Evolutionary conservation across 2,113 vertebrate genomes (phyloP), one percentile per base, ranked within the genome.

Genomic region (Motacilla alba): DNA sequence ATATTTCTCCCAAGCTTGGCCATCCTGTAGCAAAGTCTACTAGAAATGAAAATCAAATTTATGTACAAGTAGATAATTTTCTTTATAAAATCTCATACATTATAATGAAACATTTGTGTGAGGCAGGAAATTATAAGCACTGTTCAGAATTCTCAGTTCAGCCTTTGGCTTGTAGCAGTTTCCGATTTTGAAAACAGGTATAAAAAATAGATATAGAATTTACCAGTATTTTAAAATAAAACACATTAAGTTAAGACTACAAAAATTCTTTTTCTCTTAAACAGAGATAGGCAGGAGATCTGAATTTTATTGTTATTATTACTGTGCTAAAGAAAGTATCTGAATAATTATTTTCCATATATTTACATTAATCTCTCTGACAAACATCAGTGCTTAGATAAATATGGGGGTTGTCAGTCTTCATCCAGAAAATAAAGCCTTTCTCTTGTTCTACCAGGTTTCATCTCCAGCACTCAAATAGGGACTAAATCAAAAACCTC

Each of bases 31-130:
- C 70, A 90, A 47, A 60, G 24, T 79, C 80, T 84, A 64, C 93
- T 86, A 92, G 70, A 89, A 95, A 87, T 72, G 2, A 79, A 93
- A 96, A 96, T 93, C 55, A 92, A 76, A 91, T 94, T 93, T 94
- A 50, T 69, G 75, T 39, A 83, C 35, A 62, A 79, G 93, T 21
- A 73, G 23, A 85, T 78, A 22, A 50, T 86, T 43, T 83, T 91
- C 8, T 76, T 63, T 81, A n/a, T 58, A 85, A 90, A 93, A 63
- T 95, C 14, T 81, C 50, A 55, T 37, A 67, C 56, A 67, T 41
- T 41, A 46, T 90, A 93, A 90, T 62, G 39, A 96, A 95, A 79
- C 17, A 81, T 80, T 78, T 67, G 4, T 50, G 21, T 30, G 47
- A 85, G 62, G 30, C 4, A 72, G 46, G 33, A 91, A 85, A 83